A percentile compares a stretch with the other conserved stretches of the same genome.
Conservation (phyloP, 1,140 invertebrate genomes). For the Ectropis grisescens region DNA sequence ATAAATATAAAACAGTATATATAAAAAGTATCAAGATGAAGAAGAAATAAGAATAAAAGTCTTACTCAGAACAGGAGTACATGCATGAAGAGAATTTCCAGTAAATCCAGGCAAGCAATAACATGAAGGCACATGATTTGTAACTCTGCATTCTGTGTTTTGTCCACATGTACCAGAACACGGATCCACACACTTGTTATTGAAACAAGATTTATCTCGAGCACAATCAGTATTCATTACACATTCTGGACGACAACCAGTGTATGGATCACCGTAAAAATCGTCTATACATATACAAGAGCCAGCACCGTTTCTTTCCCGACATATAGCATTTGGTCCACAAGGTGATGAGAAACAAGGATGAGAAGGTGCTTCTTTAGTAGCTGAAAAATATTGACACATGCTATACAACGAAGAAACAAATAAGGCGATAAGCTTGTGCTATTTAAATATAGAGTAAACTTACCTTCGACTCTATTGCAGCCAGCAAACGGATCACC, state of each 20-base stretch:
- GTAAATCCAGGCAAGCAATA: conserved; percentile 80
- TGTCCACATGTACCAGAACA: conserved; percentile 84
- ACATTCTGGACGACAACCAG: conserved; percentile 85
- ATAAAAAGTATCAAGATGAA: conserved; percentile 29
- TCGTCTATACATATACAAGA: conserved; percentile 85
- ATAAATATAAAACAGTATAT: conserved; percentile 30
- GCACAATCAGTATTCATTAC: conserved; percentile 86
- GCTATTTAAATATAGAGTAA: conserved; percentile 10
- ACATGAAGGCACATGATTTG: conserved; percentile 87
- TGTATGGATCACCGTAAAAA: conserved; percentile 87
- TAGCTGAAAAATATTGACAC: conserved; percentile 51
- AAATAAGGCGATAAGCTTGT: neutral
- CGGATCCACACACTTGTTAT: conserved; percentile 86
- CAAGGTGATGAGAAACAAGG: conserved; percentile 88
- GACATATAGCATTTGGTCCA: conserved; percentile 84
- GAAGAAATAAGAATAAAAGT: conserved; percentile 47
- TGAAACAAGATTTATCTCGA: conserved; percentile 80
- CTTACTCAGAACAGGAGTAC: conserved; percentile 77
- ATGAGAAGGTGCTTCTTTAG: conserved; percentile 62
- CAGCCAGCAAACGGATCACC: conserved; percentile 88
- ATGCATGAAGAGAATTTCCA: conserved; percentile 82
- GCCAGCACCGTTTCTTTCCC: conserved; percentile 81
- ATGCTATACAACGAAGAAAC: conserved; percentile 14
- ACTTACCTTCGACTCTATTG: conserved; percentile 76
- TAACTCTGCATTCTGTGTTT: conserved; percentile 85